A percentile compares a stretch with the other conserved stretches of the same genome.
Conservation (phyloP, 2,113 vertebrate genomes). For the Thamnaconus septentrionalis region DNA sequence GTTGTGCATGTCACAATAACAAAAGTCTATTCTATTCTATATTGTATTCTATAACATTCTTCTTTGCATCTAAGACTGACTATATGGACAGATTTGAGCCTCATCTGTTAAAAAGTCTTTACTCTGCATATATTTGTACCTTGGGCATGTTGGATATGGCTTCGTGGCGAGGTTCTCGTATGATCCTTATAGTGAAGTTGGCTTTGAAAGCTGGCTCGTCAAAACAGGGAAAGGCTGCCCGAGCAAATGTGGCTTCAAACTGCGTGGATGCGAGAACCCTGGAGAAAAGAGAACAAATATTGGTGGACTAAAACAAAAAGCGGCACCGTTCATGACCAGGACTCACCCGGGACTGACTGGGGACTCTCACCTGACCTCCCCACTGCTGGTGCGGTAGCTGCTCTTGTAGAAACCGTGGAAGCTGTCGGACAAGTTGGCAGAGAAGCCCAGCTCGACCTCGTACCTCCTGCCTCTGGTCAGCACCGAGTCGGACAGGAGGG, state of each 20-base stretch:
- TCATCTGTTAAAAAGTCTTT: too few relatives aligned
- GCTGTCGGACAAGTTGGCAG: slow-evolving; percentile 81
- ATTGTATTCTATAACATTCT: too few relatives aligned
- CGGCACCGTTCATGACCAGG: background rate
- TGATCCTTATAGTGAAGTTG: slow-evolving; percentile 81
- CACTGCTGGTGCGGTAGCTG: slow-evolving; percentile 81
- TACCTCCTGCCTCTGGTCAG: slow-evolving; percentile 74
- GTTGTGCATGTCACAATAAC: too few relatives aligned
- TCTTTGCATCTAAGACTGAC: too few relatives aligned
- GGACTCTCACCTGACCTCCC: slow-evolving; percentile 80
- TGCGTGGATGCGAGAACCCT: slow-evolving; percentile 87
- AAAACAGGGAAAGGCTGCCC: slow-evolving; percentile 90
- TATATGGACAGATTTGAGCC: too few relatives aligned
- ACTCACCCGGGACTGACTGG: background rate
- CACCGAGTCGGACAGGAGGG: slow-evolving; percentile 68
- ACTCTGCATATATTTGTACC: slow-evolving; percentile 58
- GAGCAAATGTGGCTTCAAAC: slow-evolving; percentile 88
- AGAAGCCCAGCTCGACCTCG: slow-evolving; percentile 76
- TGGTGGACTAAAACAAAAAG: background rate
- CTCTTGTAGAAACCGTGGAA: slow-evolving; percentile 90
- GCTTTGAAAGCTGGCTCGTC: slow-evolving; percentile 91
- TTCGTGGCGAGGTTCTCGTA: slow-evolving; percentile 78
- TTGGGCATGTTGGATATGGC: slow-evolving; percentile 90
- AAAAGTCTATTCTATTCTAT: too few relatives aligned
- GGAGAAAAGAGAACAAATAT: slow-evolving; percentile 1